These are phyloP conservation scores for Brachypteracias leptosomus DNA, from an alignment of 2,113 vertebrate species.

Conservation along the genomic window DNA sequence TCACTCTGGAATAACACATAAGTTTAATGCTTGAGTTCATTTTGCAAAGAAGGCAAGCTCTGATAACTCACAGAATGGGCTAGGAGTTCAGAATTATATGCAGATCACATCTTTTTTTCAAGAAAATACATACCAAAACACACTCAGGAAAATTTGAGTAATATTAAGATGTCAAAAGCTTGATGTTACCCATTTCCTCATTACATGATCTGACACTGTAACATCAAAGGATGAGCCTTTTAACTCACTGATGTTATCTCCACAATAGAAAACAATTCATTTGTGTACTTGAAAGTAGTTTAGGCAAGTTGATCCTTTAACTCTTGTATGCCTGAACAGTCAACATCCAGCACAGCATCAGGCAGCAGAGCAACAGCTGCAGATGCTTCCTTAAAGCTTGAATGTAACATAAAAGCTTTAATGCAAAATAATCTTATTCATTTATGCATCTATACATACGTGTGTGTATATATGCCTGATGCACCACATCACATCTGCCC, in stretches of 20 bases:
- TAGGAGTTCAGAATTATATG: background rate
- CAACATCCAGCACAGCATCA: background rate
- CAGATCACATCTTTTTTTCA: background rate
- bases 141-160: background rate
- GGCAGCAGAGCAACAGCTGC: background rate
- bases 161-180: background rate
- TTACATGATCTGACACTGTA: background rate
- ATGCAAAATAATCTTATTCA: background rate
- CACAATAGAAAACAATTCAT: background rate
- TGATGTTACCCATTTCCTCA: background rate
- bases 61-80: background rate
- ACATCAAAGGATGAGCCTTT: background rate
- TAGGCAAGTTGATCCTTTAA: background rate
- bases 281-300: background rate
- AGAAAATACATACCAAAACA: background rate
- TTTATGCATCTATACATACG: background rate
- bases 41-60: background rate
- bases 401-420: background rate
- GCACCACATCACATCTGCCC: background rate
- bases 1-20: background rate
- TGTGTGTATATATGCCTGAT: background rate
- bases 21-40: background rate
- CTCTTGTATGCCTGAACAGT: background rate
- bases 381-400: background rate
- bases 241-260: background rate